Evolutionary conservation across 2,888 invertebrate genomes (phyloP).

Genomic region (Melinaea marsaeus): DNA sequence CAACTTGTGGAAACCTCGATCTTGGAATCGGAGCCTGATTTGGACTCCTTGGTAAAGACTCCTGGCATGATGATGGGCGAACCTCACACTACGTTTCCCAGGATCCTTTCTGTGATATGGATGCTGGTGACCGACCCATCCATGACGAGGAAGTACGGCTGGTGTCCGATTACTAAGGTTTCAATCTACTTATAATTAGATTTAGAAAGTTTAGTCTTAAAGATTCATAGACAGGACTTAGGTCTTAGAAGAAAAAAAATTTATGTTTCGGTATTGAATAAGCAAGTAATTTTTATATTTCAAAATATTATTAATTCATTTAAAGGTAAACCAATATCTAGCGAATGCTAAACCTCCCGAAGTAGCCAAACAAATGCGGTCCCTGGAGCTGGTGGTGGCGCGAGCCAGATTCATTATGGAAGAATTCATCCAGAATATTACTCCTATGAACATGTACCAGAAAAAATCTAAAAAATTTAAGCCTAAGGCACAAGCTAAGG

Average conservation of each 20-base stretch:
- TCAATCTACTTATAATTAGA: neutral
- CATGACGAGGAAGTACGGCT: constrained; percentile 50
- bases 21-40: constrained; percentile 58
- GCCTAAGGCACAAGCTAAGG: neutral
- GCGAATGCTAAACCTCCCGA: constrained; percentile 39
- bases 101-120: constrained; percentile 58
- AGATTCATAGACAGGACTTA: neutral
- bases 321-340: constrained; percentile 53
- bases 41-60: constrained; percentile 58
- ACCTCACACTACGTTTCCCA: constrained; percentile 61
- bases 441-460: constrained; percentile 44
- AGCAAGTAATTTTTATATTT: constrained; percentile 8
- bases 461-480: constrained; percentile 16
- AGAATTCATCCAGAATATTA: constrained; percentile 66
- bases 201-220: neutral
- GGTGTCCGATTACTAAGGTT: constrained; percentile 61
- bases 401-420: constrained; percentile 66
- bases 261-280: neutral
- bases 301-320: neutral
- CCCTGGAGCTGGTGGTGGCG: constrained; percentile 51
- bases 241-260: no score
- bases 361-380: constrained; percentile 53
- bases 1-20: constrained; percentile 56
- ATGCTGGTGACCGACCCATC: constrained; percentile 56
- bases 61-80: constrained; percentile 61